Evolutionary conservation across 2,797 vertebrate species (phyloP).

Genomic region (Tauraco hartlaubi): DNA sequence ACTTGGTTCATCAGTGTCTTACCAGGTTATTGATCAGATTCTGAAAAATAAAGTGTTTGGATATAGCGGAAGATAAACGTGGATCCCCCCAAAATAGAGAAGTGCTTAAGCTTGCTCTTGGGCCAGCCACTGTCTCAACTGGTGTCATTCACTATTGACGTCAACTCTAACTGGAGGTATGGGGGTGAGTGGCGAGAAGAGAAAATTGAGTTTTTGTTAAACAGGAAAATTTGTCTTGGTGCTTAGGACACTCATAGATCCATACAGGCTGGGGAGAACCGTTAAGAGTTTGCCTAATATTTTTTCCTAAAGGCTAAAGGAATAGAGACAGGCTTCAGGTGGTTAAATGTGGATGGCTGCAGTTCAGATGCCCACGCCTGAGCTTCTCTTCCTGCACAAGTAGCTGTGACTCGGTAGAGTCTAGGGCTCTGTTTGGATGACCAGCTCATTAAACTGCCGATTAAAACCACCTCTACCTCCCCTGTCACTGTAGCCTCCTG

Average conservation of each 20-base stretch:
- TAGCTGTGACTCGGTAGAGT: neutral
- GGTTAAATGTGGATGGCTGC: neutral
- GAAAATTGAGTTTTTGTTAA: neutral
- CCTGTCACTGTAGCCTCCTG: neutral
- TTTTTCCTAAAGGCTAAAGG: neutral
- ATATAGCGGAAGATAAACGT: neutral
- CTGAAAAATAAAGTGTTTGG: neutral
- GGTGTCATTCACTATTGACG: neutral
- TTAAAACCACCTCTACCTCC: neutral
- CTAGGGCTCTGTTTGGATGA: neutral
- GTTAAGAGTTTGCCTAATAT: neutral
- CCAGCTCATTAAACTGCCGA: neutral
- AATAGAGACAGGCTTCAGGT: neutral
- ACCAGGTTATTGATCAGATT: neutral
- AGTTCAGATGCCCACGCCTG: neutral
- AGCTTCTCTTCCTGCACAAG: neutral
- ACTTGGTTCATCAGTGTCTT: neutral
- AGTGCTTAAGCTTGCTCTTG: neutral
- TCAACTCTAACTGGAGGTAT: neutral
- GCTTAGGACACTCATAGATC: neutral
- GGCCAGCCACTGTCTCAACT: neutral
- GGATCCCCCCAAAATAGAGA: neutral
- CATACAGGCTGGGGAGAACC: neutral
- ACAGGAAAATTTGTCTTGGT: neutral
- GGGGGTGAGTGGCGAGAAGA: neutral